Base-by-base conservation (phyloP, 2,113 vertebrate species). In the Australoheros scitulus region DNA sequence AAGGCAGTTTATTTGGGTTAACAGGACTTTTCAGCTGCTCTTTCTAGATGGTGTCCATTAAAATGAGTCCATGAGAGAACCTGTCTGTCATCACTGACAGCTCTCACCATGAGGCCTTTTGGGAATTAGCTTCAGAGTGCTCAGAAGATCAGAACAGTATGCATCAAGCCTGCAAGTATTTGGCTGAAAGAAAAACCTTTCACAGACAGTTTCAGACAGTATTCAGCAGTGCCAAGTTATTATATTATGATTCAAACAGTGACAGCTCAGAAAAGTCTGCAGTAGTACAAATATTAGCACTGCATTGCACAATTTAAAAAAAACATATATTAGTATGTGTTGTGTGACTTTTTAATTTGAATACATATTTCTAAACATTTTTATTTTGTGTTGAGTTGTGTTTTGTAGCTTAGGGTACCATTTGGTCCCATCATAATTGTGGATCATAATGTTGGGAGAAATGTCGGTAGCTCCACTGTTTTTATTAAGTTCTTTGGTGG, bases 81-180 rank as follows among this genome's bases (percentile, higher is more conserved):
- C 55, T 82, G 84, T 86, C 82, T 85, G 82, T 92, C 90, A 86
- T 72, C 58, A 18, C 47, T 88, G 89, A 92, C 89, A 85, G 86
- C 81, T 92, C 89, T 87, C 82, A 57, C 85, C 84, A 32, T 60
- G 86, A 82, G 72, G 75, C 80, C 89, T 82, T 81, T 50, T 75
- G 76, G 65, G 75, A 81, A 84, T 90, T 89, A 88, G 74, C 86
- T 91, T 63, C 85, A 68, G 56, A 83, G 81, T 41, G 36, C 75
- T 77, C 83, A 83, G 78, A 80, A 82, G 81, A 84, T 91, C 88
- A 81, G 65, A 86, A 70, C 79, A 56, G 38, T 77, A 41, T 64
- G 75, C 50, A 72, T 80, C 11, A 60, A 52, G 52, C 80, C 80
- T 82, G 79, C 84, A 83, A 88, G 86, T 84, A 93, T 87, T 64